Evolutionary conservation across 2,113 vertebrate genomes (phyloP).

Genomic region (Manacus vitellinus): DNA sequence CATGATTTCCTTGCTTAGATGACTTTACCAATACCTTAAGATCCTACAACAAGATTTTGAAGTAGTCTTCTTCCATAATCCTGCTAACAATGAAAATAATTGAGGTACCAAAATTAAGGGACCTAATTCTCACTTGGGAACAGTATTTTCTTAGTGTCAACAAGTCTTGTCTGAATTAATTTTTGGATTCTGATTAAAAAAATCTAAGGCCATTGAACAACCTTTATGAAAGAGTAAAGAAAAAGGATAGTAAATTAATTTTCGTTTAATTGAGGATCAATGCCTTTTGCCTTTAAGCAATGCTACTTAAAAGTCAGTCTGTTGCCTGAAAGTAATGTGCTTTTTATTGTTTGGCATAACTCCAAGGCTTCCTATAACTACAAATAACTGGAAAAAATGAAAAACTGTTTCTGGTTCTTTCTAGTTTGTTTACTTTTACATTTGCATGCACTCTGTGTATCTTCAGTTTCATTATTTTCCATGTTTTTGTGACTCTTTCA

Average conservation of each 20-base stretch:
- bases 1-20: background rate
- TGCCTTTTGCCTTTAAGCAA: background rate
- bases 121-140: background rate
- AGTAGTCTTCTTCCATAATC: background rate
- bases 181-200: background rate
- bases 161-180: background rate
- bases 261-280: slow-evolving; percentile 3
- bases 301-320: background rate
- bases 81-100: background rate
- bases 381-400: background rate
- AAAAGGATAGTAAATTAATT: slow-evolving; percentile 4
- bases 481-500: background rate
- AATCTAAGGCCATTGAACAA: background rate
- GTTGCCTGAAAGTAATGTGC: background rate
- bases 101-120: background rate
- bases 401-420: background rate
- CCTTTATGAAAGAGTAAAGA: background rate
- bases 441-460: background rate
- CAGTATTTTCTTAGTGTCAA: background rate
- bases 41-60: background rate
- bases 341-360: background rate
- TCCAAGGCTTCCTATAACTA: background rate
- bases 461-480: background rate
- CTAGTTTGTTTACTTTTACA: background rate
- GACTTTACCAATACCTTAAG: background rate